These are phyloP conservation scores for Lithophane ornitopus DNA, from an alignment of 2,888 invertebrate genomes.

Conservation along the genomic window DNA sequence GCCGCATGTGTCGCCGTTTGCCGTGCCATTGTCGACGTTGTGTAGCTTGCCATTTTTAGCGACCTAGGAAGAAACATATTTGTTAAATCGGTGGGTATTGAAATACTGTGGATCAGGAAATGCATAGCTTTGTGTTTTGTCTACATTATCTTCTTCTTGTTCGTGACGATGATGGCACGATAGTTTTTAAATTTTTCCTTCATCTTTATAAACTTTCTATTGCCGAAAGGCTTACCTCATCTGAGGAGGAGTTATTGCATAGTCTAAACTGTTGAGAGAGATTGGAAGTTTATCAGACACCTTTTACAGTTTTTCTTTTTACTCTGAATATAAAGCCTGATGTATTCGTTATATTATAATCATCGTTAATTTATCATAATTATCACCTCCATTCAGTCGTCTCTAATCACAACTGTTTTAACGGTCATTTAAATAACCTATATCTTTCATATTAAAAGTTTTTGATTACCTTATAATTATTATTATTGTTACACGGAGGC, in stretches of 20 bases:
- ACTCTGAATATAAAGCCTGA: not conserved
- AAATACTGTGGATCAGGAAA: not conserved
- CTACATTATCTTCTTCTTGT: not conserved
- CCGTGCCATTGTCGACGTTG: constrained; percentile 75
- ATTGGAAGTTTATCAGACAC: not conserved
- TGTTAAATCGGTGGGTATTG: not conserved
- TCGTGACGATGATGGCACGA: not conserved
- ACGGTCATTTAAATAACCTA: not conserved
- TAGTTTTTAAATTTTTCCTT: no score
- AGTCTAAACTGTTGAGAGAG: no score
- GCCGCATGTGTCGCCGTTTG: constrained; percentile 79
- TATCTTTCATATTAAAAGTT: not conserved
- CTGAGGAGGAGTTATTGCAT: not conserved
- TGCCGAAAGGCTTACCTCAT: not conserved
- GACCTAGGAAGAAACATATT: constrained; percentile 74
- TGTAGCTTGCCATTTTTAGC: constrained; percentile 85
- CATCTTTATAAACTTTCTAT: not conserved
- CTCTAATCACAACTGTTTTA: not conserved
- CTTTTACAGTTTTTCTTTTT: not conserved
- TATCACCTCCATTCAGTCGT: not conserved
- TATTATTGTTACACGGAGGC: constrained; percentile 84
- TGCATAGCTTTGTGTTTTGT: not conserved
- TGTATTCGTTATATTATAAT: not conserved
- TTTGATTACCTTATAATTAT: constrained; percentile 84
- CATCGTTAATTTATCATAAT: not conserved